Conservation (phyloP, 2,888 invertebrate species). For the Caenorhabditis sp. region DNA sequence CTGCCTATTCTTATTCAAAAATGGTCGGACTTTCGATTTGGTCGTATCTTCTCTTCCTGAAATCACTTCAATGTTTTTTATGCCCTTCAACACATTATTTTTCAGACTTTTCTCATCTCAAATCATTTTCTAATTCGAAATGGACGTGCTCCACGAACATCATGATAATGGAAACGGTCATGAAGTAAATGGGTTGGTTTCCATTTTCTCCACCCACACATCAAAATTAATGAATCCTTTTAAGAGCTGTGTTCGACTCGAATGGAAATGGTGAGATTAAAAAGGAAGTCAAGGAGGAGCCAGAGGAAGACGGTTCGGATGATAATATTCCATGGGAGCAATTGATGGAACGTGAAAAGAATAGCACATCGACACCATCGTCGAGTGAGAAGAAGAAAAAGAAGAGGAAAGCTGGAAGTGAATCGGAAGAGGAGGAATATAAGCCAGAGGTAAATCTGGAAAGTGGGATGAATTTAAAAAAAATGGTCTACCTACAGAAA, state of each 20-base stretch:
- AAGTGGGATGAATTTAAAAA: not conserved
- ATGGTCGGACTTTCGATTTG: no score
- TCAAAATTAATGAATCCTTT: not conserved
- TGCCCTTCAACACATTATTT: not conserved
- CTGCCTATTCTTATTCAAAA: no score
- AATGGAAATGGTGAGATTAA: slow-evolving; percentile 37
- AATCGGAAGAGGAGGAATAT: slow-evolving; percentile 6
- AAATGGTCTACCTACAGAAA: not conserved
- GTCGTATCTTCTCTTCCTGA: no score
- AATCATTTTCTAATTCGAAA: not conserved
- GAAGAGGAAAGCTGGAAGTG: slow-evolving; percentile 38
- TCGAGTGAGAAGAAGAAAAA: slow-evolving; percentile 21
- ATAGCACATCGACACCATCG: slow-evolving; percentile 1
- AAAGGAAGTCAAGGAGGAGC: slow-evolving; percentile 21
- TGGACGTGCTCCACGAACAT: not conserved
- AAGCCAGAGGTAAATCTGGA: slow-evolving; percentile 12
- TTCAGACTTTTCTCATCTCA: not conserved
- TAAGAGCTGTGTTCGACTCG: slow-evolving; percentile 9
- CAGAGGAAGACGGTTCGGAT: slow-evolving; percentile 26
- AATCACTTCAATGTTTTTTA: no score
- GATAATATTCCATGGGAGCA: slow-evolving; percentile 53
- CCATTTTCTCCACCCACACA: not conserved
- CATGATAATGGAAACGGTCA: not conserved
- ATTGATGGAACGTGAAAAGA: slow-evolving; percentile 32
- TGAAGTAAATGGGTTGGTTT: not conserved